Percentiles rank a stretch among this genome's conserved stretches.
phyloP scores from a whole-genome alignment of 2,888 invertebrate species.

The Artemia sp. region DNA sequence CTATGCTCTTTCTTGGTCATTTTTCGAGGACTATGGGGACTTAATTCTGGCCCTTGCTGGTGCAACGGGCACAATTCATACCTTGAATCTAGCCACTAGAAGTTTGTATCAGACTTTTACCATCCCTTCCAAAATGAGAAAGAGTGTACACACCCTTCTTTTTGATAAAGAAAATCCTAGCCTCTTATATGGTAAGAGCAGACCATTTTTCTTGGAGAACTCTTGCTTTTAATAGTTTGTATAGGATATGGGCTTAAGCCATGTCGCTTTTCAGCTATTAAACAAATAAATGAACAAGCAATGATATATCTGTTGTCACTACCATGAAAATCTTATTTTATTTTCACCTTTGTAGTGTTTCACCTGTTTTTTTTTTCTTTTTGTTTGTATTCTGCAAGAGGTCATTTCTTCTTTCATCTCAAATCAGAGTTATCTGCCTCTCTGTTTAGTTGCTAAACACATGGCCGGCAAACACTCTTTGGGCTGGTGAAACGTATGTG shows the following conservation, averaged over 20 bases:
- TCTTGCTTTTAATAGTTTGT: too few species aligned
- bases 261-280: not conserved
- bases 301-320: not conserved
- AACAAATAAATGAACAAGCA: not conserved
- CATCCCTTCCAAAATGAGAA: not conserved
- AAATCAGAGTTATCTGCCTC: too few species aligned
- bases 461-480: too few species aligned
- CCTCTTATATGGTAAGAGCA: constrained; percentile 1
- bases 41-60: constrained; percentile 29
- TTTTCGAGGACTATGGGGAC: constrained; percentile 26
- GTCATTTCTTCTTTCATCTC: too few species aligned
- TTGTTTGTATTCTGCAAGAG: too few species aligned
- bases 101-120: not conserved
- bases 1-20: constrained; percentile 35
- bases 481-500: too few species aligned
- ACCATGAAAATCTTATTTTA: too few species aligned
- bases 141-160: not conserved
- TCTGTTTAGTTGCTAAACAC: too few species aligned
- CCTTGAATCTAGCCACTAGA: constrained; percentile 27
- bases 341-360: too few species aligned
- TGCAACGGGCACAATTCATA: constrained; percentile 27
- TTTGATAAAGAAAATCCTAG: constrained; percentile 13
- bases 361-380: too few species aligned
- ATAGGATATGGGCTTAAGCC: too few species aligned
- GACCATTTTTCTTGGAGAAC: too few species aligned